phyloP scores from a whole-genome alignment of 2,113 vertebrate species.

The Pedionomus torquatus region DNA sequence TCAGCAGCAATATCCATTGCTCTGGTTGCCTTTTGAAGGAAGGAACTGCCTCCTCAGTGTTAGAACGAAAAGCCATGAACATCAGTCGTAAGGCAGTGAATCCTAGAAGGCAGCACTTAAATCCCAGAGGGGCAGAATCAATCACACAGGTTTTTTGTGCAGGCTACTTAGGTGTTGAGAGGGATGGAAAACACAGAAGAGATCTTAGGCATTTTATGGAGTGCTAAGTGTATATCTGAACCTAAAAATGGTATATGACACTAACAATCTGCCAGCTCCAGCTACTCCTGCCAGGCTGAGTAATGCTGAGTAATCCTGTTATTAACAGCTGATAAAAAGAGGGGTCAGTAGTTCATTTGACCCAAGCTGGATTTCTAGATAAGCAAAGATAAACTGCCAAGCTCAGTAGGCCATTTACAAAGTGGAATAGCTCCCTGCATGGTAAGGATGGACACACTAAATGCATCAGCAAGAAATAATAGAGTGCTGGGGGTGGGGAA shows the following conservation, averaged over 20 bases:
- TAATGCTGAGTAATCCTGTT: background rate
- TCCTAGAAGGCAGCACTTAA: background rate
- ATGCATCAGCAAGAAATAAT: background rate
- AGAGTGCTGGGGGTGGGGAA: background rate
- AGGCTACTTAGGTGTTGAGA: background rate
- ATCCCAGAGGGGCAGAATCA: background rate
- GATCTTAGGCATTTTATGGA: background rate
- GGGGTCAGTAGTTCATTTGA: background rate
- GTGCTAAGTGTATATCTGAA: background rate
- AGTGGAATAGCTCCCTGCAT: background rate
- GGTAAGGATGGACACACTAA: background rate
- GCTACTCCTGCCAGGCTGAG: background rate
- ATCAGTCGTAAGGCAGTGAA: background rate
- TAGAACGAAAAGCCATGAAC: background rate
- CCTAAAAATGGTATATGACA: background rate
- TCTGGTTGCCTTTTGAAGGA: background rate
- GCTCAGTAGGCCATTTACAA: background rate
- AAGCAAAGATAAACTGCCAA: background rate
- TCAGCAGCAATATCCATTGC: background rate
- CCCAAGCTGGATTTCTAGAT: background rate
- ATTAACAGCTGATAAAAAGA: background rate
- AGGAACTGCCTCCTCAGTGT: background rate
- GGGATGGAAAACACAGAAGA: background rate
- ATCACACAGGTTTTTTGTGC: background rate
- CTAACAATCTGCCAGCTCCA: background rate